A percentile compares a stretch with the other conserved stretches of the same genome.
Conservation (phyloP, 92 coral and sea anemone genomes). For the Parazoanthus swiftii region DNA sequence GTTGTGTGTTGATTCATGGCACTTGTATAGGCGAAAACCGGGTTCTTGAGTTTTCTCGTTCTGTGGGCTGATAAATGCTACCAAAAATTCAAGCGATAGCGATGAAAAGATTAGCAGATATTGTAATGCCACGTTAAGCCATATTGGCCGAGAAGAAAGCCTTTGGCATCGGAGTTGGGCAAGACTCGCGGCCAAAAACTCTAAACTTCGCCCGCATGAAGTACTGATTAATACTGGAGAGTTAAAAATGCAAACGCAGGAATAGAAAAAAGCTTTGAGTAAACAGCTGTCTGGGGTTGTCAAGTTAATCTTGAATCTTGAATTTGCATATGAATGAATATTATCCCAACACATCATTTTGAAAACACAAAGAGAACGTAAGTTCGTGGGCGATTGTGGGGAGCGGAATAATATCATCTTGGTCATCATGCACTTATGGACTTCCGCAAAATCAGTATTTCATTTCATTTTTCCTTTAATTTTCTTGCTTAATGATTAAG, state of each 20-base stretch:
- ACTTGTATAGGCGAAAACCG: not conserved
- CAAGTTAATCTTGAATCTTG: not conserved
- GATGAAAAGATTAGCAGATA: slow-evolving; percentile 5
- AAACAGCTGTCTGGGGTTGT: slow-evolving; percentile 40
- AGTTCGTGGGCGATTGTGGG: slow-evolving; percentile 38
- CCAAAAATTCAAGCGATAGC: slow-evolving; percentile 6
- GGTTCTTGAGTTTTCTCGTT: not conserved
- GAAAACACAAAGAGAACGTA: not conserved
- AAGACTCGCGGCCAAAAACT: not conserved
- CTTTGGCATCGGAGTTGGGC: too few relatives aligned
- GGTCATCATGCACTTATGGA: not conserved
- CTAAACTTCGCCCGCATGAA: slow-evolving; percentile 10
- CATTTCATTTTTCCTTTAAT: not conserved
- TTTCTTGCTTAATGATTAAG: not conserved
- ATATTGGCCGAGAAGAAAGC: not conserved
- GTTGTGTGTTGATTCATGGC: not conserved
- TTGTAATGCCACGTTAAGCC: not conserved
- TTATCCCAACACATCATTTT: not conserved
- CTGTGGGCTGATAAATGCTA: slow-evolving; percentile 3
- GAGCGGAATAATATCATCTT: not conserved
- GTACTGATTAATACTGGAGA: not conserved
- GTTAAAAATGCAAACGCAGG: slow-evolving; percentile 36
- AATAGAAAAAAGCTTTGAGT: slow-evolving; percentile 7
- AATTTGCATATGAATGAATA: slow-evolving; percentile 41
- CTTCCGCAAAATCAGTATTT: not conserved